These are phyloP conservation scores for Griposia aprilina DNA, from an alignment of 2,888 invertebrate species.

Conservation along the genomic window DNA sequence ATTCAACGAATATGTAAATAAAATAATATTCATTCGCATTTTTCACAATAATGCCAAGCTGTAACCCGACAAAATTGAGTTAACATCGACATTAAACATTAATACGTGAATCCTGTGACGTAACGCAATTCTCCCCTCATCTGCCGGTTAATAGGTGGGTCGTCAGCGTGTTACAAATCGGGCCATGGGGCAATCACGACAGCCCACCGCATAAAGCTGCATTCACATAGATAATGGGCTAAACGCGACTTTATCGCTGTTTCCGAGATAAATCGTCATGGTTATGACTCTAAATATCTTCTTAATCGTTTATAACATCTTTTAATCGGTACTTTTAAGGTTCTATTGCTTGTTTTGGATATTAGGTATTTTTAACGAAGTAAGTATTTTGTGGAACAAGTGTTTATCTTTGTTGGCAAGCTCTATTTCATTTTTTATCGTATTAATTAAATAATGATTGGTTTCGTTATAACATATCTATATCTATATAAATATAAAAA, in stretches of 20 bases:
- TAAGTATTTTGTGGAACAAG: neutral
- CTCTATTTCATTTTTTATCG: neutral
- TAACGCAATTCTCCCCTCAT: constrained; percentile 35
- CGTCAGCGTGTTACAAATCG: constrained; percentile 68
- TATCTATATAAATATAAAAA: too few species aligned
- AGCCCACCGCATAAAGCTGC: constrained; percentile 52
- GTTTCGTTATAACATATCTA: neutral
- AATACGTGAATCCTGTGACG: constrained; percentile 27
- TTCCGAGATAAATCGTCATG: constrained; percentile 6
- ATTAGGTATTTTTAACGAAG: neutral
- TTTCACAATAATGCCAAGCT: neutral
- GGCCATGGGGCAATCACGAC: constrained; percentile 64
- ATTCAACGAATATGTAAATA: neutral
- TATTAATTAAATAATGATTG: neutral
- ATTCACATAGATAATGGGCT: constrained; percentile 20
- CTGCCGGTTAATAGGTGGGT: constrained; percentile 57
- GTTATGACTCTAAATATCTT: constrained; percentile 6
- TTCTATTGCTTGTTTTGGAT: constrained; percentile 31
- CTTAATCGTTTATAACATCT: constrained; percentile 35
- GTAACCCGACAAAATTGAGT: constrained; percentile 30
- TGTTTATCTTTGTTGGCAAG: neutral
- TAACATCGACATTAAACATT: constrained; percentile 27
- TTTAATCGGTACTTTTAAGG: constrained; percentile 32
- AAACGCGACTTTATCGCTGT: constrained; percentile 26
- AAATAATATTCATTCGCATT: neutral